Conservation (phyloP, 2,113 vertebrate genomes). For the Oxyruncus cristatus region DNA sequence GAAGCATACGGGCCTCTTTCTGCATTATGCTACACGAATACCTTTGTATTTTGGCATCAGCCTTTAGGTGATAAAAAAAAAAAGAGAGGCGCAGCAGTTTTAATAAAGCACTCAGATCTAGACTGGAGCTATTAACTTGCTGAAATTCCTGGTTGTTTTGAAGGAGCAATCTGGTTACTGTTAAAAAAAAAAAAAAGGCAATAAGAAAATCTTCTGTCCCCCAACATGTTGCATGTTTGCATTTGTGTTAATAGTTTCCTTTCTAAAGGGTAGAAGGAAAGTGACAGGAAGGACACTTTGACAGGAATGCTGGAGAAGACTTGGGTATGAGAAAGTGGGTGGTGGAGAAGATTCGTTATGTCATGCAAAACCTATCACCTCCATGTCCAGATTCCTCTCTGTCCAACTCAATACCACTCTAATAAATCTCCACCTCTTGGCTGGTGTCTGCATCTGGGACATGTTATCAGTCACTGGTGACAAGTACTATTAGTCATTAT, state of each 20-base stretch:
- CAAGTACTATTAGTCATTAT: background rate
- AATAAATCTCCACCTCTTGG: background rate
- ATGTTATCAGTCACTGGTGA: background rate
- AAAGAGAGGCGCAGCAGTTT: background rate
- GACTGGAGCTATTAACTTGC: background rate
- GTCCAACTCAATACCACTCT: background rate
- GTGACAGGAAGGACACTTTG: background rate
- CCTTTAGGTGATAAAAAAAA: background rate
- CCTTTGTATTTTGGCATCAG: background rate
- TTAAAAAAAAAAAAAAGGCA: background rate
- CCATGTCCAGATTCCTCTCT: background rate
- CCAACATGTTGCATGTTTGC: background rate
- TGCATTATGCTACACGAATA: background rate
- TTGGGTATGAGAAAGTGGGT: background rate
- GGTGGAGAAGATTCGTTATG: background rate
- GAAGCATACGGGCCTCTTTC: background rate
- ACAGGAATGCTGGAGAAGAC: background rate
- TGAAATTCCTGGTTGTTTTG: background rate
- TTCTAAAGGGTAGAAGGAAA: background rate
- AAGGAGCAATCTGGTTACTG: constrained; percentile 4
- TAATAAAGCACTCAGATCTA: background rate
- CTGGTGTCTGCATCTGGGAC: background rate
- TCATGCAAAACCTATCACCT: background rate
- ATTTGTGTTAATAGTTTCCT: background rate
- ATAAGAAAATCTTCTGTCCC: background rate